These are phyloP conservation scores for Trachops cirrhosus DNA, from an alignment of 2,797 vertebrate species.

Conservation along the genomic window DNA sequence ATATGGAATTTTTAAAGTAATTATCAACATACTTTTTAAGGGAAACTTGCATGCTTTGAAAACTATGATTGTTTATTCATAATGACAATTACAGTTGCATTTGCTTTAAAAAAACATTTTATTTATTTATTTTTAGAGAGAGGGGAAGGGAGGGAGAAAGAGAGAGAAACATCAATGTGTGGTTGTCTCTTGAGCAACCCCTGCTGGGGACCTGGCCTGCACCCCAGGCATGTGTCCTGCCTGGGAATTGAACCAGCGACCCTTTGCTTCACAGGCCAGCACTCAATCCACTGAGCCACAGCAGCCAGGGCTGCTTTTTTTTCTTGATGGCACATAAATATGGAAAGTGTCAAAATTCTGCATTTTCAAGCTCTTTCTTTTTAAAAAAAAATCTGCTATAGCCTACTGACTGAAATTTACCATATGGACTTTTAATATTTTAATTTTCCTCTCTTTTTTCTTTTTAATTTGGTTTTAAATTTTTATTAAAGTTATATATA, in stretches of 20 bases:
- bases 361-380: not conserved
- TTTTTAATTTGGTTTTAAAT: constrained; percentile 11
- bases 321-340: constrained; percentile 4
- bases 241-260: no score
- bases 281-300: no score
- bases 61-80: not conserved
- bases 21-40: not conserved
- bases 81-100: not conserved
- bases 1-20: not conserved
- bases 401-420: not conserved
- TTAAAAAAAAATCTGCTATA: not conserved
- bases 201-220: no score
- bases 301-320: not conserved
- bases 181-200: no score
- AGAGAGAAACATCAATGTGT: no score
- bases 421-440: not conserved
- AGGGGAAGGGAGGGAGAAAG: no score
- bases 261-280: no score
- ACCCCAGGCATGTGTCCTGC: no score
- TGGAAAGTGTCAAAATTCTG: not conserved
- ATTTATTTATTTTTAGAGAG: no score
- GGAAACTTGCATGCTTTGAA: not conserved
- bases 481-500: not conserved
- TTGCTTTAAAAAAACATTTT: not conserved
- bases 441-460: not conserved